These are phyloP conservation scores for Zhengitettix transpicula DNA, from an alignment of 2,888 invertebrate genomes.

Conservation along the genomic window DNA sequence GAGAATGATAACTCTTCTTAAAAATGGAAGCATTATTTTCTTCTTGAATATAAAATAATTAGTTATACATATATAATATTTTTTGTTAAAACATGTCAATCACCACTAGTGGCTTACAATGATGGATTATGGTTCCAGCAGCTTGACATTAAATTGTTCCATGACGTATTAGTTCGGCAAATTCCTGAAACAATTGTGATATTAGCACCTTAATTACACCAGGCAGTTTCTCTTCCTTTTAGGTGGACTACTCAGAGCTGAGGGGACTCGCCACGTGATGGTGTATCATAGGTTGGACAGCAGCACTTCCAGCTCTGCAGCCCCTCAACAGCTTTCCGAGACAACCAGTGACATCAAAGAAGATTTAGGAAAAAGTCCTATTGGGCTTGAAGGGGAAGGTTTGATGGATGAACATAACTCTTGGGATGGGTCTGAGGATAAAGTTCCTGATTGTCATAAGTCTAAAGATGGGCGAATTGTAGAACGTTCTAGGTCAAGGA, in stretches of 20 bases:
- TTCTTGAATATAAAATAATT: too few relatives aligned
- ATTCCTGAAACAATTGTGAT: constrained; percentile 1
- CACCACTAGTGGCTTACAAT: constrained; percentile 7
- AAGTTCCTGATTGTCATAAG: constrained; percentile 1
- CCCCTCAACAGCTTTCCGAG: neutral
- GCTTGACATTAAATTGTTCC: neutral
- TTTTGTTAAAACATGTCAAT: too few relatives aligned
- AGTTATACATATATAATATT: too few relatives aligned
- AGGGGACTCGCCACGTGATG: constrained; percentile 12
- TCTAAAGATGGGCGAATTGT: neutral
- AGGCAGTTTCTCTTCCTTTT: constrained; percentile 14
- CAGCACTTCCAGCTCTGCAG: constrained; percentile 6
- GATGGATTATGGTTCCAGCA: constrained; percentile 11
- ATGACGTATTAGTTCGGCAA: neutral
- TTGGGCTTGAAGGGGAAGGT: neutral
- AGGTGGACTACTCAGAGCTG: constrained; percentile 10
- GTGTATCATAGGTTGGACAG: constrained; percentile 17
- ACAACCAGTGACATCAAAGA: neutral
- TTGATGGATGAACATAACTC: neutral
- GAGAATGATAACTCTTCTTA: too few relatives aligned
- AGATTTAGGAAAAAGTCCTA: neutral
- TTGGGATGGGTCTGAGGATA: constrained; percentile 1
- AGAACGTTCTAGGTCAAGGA: constrained; percentile 3
- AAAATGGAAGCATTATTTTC: too few relatives aligned
- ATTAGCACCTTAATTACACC: constrained; percentile 13